Base-by-base conservation (phyloP, 1,140 invertebrate species). In the Contarinia nasturtii region DNA sequence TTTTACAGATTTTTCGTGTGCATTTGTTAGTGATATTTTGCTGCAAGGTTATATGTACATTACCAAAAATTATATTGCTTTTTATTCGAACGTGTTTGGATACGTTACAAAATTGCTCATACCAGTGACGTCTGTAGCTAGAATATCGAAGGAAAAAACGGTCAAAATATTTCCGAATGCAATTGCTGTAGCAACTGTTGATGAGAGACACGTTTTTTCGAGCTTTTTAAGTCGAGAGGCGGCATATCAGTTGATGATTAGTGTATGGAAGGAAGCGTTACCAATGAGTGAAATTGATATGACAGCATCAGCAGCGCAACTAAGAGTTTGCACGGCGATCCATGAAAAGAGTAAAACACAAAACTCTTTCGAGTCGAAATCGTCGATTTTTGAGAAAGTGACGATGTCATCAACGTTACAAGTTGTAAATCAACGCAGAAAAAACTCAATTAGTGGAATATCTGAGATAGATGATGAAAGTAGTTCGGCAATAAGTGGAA, bases 1-100 rank as follows among this genome's bases (percentile, higher is more conserved):
- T 46, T 52, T 76, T 74, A 21, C 70, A 86, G 85, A 87, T 72
- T 94, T 86, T 70, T 88, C 86, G 8, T 93, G 90, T 68, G 88
- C 90, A 42, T 72, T 91, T 51, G 82, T 90, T 42, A 81, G 81
- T 42, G 88, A 93, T 61, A 90, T 93, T 52, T 67, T 93, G n/a
- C 74, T 92, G 11, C 88, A 92, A 67, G 89, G 90, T 36, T 82
- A 88, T 58, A 72, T 94, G 45, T 94, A 91, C 68, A 87, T 93
- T 54, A 90, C 88, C 37, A 79, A 84, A 59, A 88, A 90, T 59
- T 89, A 89, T 67, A 89, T 93, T 67, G 88, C 87, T 45, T 94
- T 94, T 70, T 89, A 94, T 67, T 92, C 88, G 44, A 92, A 92
- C 60, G 87, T 94, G 41, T 89, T 91, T 64, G 88, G 87, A 49